Base-by-base conservation (phyloP, 2,888 invertebrate genomes). In the Epistrophella euchroma region DNA sequence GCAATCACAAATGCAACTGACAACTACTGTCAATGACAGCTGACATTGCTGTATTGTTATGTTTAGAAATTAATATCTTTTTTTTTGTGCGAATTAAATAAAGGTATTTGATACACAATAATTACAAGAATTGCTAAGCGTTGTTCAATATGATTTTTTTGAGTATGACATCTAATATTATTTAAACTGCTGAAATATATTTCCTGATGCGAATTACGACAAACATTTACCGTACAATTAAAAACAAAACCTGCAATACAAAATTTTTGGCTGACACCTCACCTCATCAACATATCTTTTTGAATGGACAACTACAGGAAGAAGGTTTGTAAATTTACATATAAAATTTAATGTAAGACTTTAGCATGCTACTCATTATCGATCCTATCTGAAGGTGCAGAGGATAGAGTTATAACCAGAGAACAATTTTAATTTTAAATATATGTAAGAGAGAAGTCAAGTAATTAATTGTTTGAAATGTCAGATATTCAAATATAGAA, bases 271-370 rank as follows among this genome's bases (percentile, higher is more conserved):
- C 22, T 72, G n/a, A 43, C 50, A 32, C n/a, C 56, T 22, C 10
- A 58, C 17, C 64, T 35, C 17, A 17, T 19, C 22, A 84, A 88
- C 82, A 55, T n/a, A 17, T 17, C 73, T 89, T 82, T 89, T 90
- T 90, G 89, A 90, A 91, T 91, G 91, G 91, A 91, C 89, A 91
- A 91, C 91, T 91, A 91, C 88, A 91, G 91, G 85, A 92, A 91
- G 87, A 91, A 91, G 92, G 91, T 91, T 88, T 88, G 91, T 89
- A 47, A 22, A 13, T 25, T 2, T 2, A 25, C 13, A 52, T 1
- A 22, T 13, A 52, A 25, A 52, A 15, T 22, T 13, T 2, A 22
- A 50, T 22, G 9, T 45, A 17, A 17, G 2, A 43, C n/a, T 15
- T 40, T 4, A 15, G 40, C 15, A 37, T 13, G 10, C 10, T 35